Conservation (phyloP, 2,888 invertebrate genomes). For the Lumbricus terrestris region DNA sequence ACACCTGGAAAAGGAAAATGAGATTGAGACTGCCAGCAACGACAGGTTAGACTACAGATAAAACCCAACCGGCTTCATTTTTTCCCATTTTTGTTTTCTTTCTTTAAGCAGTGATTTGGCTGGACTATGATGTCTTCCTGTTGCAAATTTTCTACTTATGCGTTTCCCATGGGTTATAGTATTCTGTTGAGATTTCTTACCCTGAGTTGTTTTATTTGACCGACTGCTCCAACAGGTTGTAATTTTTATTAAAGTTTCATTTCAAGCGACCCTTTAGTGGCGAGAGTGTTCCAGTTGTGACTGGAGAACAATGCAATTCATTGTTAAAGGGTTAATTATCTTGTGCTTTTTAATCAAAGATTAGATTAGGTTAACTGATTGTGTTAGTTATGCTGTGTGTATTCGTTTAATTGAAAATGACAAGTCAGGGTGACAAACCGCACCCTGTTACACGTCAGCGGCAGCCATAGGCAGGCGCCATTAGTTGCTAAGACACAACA, state of each 20-base stretch:
- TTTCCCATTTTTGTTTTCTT: not conserved
- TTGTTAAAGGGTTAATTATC: not conserved
- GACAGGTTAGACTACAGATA: slow-evolving; percentile 51
- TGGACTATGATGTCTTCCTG: not conserved
- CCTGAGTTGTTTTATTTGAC: not conserved
- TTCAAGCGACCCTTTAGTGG: too few species aligned
- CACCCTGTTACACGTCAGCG: too few species aligned
- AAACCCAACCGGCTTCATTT: not conserved
- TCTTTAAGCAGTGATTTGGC: not conserved
- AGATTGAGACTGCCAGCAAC: slow-evolving; percentile 57
- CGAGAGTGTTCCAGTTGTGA: too few species aligned
- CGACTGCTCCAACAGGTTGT: not conserved
- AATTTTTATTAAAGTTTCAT: too few species aligned
- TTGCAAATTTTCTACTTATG: not conserved
- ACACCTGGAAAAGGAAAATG: slow-evolving; percentile 67
- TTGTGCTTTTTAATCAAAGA: not conserved
- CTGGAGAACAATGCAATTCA: not conserved
- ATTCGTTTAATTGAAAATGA: too few species aligned
- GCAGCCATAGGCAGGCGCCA: too few species aligned
- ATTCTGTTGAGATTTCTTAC: not conserved
- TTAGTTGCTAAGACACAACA: too few species aligned
- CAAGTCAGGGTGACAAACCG: too few species aligned
- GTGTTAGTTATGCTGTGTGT: not conserved
- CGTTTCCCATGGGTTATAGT: not conserved
- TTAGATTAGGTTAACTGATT: not conserved